These are phyloP conservation scores for Cebidichthys violaceus DNA, from an alignment of 2,113 vertebrate genomes.

Conservation along the genomic window DNA sequence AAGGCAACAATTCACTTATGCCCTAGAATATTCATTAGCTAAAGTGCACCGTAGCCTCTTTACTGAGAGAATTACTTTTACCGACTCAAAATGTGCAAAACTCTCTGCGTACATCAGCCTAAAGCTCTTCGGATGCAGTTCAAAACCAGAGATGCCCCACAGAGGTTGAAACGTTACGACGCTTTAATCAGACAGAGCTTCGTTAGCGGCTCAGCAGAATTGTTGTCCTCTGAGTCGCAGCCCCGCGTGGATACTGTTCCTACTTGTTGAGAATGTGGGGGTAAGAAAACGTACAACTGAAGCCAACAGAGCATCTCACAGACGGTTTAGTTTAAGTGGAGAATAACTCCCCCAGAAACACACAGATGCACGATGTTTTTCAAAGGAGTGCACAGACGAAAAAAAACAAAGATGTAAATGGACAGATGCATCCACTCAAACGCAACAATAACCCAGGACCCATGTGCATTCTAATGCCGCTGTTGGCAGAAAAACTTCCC, in stretches of 20 bases:
- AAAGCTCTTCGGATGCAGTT: not conserved
- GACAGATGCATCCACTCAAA: slow-evolving; percentile 40
- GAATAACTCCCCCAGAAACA: not conserved
- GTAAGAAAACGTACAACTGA: slow-evolving; percentile 25
- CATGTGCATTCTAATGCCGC: slow-evolving; percentile 48
- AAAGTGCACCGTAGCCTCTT: not conserved
- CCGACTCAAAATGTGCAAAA: slow-evolving; percentile 14
- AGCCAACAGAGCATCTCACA: slow-evolving; percentile 16
- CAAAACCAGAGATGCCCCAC: slow-evolving; percentile 28
- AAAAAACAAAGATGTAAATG: slow-evolving; percentile 49
- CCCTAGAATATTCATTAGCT: slow-evolving; percentile 3
- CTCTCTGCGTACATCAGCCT: slow-evolving; percentile 4
- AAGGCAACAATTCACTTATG: not conserved
- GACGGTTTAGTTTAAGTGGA: not conserved
- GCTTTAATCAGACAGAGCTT: slow-evolving; percentile 39
- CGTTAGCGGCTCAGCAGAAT: slow-evolving; percentile 19
- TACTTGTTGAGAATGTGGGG: slow-evolving; percentile 1
- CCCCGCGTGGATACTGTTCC: slow-evolving; percentile 19
- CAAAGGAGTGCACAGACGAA: not conserved
- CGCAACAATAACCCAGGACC: slow-evolving; percentile 39
- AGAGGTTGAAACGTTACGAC: slow-evolving; percentile 25
- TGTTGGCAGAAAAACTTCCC: slow-evolving; percentile 41
- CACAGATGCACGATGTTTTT: slow-evolving; percentile 1
- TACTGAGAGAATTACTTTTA: slow-evolving; percentile 3
- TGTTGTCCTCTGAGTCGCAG: slow-evolving; percentile 1